Conservation (phyloP, 2,888 invertebrate genomes). For the Neoitamus cyanurus region DNA sequence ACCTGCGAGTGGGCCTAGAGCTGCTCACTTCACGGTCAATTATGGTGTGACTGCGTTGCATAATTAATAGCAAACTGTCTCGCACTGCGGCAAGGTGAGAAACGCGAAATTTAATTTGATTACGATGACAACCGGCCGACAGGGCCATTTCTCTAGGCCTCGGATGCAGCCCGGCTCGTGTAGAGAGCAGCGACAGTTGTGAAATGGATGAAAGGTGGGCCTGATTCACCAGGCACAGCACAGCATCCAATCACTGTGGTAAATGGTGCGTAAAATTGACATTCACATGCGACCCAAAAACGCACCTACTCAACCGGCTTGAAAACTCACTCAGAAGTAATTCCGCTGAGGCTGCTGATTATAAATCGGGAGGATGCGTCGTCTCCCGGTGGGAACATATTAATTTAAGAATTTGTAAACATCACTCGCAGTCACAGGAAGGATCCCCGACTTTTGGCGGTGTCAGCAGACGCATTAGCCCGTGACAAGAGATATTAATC, state of each 20-base stretch:
- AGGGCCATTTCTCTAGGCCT: not conserved
- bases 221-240: not conserved
- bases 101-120: constrained; percentile 1
- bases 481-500: constrained; percentile 23
- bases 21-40: not conserved
- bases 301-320: not conserved
- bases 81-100: not conserved
- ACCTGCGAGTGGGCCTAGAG: not conserved
- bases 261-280: not conserved
- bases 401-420: constrained; percentile 36
- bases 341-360: not conserved
- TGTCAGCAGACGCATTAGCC: constrained; percentile 26
- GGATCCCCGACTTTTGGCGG: not conserved
- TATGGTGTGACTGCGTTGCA: not conserved
- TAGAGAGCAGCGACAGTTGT: not conserved
- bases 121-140: not conserved
- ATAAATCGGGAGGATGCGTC: constrained; percentile 15
- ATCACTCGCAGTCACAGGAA: constrained; percentile 7
- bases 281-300: constrained; percentile 3
- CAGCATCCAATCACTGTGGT: not conserved
- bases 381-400: constrained; percentile 14
- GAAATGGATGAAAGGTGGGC: not conserved
- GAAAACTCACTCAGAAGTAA: not conserved
- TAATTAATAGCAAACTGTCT: not conserved
- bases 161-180: not conserved